These are phyloP conservation scores for Matsumyia berberina DNA, from an alignment of 2,888 invertebrate genomes.

Conservation along the genomic window DNA sequence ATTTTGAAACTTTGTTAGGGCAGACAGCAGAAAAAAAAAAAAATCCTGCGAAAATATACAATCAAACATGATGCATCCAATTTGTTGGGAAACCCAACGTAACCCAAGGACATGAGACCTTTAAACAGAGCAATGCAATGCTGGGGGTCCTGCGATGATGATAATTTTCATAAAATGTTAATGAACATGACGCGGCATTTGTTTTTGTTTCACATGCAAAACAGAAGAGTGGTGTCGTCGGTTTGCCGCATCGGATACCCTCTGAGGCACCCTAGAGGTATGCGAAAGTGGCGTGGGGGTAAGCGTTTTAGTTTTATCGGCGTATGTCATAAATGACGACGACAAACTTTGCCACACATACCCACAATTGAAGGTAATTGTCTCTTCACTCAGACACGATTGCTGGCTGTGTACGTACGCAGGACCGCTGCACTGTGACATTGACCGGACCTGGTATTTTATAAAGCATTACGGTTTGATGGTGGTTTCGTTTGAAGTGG, in stretches of 20 bases:
- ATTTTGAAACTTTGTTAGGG: slow-evolving; percentile 30
- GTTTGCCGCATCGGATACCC: slow-evolving; percentile 42
- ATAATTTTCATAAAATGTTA: slow-evolving; percentile 59
- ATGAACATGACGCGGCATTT: slow-evolving; percentile 44
- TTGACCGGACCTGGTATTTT: slow-evolving; percentile 31
- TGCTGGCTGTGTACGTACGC: slow-evolving; percentile 32
- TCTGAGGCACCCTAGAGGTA: slow-evolving; percentile 27
- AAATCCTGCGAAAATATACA: neutral
- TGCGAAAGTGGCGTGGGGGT: slow-evolving; percentile 3
- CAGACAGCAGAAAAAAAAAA: neutral
- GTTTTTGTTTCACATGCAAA: slow-evolving; percentile 26
- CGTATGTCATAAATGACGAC: slow-evolving; percentile 15
- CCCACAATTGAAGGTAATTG: slow-evolving; percentile 64
- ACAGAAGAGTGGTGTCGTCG: neutral
- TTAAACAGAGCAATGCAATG: slow-evolving; percentile 1
- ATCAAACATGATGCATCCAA: slow-evolving; percentile 50
- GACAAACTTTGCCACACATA: slow-evolving; percentile 62
- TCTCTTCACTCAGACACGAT: slow-evolving; percentile 47
- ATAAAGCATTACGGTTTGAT: slow-evolving; percentile 42
- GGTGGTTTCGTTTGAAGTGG: slow-evolving; percentile 44
- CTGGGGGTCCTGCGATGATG: slow-evolving; percentile 26
- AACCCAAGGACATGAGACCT: slow-evolving; percentile 5
- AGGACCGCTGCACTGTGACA: slow-evolving; percentile 25
- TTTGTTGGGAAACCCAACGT: slow-evolving; percentile 18
- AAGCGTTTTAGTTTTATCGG: slow-evolving; percentile 53